Base-by-base conservation (phyloP, 1,140 invertebrate species). In the Pantala flavescens region DNA sequence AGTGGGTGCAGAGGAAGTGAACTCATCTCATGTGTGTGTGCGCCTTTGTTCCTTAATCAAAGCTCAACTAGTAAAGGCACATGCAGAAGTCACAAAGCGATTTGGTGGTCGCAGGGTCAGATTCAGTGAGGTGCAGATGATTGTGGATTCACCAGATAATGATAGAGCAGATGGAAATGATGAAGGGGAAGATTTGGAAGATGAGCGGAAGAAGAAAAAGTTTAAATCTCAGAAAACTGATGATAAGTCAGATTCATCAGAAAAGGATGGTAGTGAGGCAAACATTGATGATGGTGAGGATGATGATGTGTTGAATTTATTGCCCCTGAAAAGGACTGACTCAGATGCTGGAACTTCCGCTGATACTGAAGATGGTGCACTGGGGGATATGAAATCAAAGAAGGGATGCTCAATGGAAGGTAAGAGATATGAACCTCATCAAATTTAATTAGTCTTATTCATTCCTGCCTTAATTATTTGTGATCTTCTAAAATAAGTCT, bases 21-120 rank as follows among this genome's bases (percentile, higher is more conserved):
- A 73, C 24, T 77, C 73, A 76, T 80, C 85, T 76, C 81, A 88
- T 79, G 89, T 91, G 14, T 93, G 90, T 80, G 89, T 88, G 63
- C 88, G 90, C 77, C 85, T 93, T 23, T 92, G 91, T 81, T 87
- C 88, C 1, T 82, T 92, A 24, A 89, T 94, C 73, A 90, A 92
- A 78, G 86, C 87, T 21, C 91, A 92, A 79, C 83, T 94, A 71
- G 83, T 89, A 3, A 88, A 91, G 75, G 91, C 91, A 10, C 89
- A 92, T 49, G 84, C 86, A 21, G 86, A 89, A 78, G 86, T 90
- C 9, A 84, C 85, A 0, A 83, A 84, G 42, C 82, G 85, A 43
- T 87, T 84, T 75, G 86, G 85, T 24, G 85, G 71, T 77, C 80
- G 71, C 83, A 82, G 36, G 76, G 21, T 75, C 9, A 77, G 75